Evolutionary conservation across 2,113 vertebrate species (phyloP), one percentile per base, ranked within the genome.

Genomic region (Cynoglossus semilaevis): DNA sequence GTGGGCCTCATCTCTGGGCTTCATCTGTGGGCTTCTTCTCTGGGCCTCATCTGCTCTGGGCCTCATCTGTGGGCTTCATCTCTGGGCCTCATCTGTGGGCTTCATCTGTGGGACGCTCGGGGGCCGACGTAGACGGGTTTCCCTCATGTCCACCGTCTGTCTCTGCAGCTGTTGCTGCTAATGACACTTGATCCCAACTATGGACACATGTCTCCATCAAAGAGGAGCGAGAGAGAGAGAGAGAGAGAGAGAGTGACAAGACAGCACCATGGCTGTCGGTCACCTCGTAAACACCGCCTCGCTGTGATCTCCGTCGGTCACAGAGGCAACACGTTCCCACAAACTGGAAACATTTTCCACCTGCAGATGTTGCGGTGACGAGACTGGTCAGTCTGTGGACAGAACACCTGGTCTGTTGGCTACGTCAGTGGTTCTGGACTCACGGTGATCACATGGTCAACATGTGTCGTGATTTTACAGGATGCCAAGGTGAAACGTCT

Each of bases 91-190:
- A 37, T 8, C 36, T 37, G 36, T 37, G 36, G 36, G 7, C 10
- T 40, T 40, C 9, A 7, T 40, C 37, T n/a, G n/a, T n/a, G 22
- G 22, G 22, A 29, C 22, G 6, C 3, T 29, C 6, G 22, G 41
- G 19, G 43, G 46, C 41, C 0, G 7, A 34, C 53, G 54, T 19
- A 71, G 58, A 67, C 14, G 42, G 76, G 48, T 67, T 64, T 59
- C 77, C 67, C 49, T 72, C 50, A 10, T 55, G 55, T 61, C 72
- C 51, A 62, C 63, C 43, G 43, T 37, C 69, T 79, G 66, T 68
- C 63, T 81, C 76, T 84, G 80, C 89, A 91, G 89, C 87, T 89
- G 90, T 87, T 70, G 45, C 46, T 35, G 63, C 55, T 83, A 84
- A 85, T 86, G 79, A 83, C 77, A 78, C 68, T 74, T 85, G 73